Evolutionary conservation across 53 echinoderm and acorn worm species (phyloP), one percentile per base, ranked within the genome.

Genomic region (Mesocentrotus franciscanus): DNA sequence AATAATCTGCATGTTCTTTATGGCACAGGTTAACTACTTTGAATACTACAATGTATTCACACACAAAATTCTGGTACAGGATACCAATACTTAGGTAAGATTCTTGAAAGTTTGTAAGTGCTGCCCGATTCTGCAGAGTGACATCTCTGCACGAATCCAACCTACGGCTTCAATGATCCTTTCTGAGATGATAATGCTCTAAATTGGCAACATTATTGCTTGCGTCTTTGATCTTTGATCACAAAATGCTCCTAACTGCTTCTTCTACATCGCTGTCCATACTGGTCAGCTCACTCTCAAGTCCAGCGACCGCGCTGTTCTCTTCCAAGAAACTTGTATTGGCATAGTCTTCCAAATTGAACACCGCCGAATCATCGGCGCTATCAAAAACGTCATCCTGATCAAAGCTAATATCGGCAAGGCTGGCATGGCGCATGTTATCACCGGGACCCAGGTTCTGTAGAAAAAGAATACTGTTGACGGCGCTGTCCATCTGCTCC

Each of bases 401-500:
- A 94, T 60, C 84, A n/a, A 94, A 84, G 62, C 94, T 94, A 17
- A 94, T 94, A 83, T 94, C 94, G 94, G 62, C 84, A 39, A 84
- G 66, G 83, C 94, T 93, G 74, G 74, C 74, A 75, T 93, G 75
- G 60, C 79, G 35, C 30, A 90, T 18, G 5, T 29, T n/a, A 11
- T 66, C 89, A 0, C 32, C 20, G 15, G 60, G 64, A 24, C 58
- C 59, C 35, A 78, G 78, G 55, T 96, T 95, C 83, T 97, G 98
- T 29, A 97, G 94, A 62, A 97, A 97, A 18, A 99, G 95, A 72
- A 99, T 99, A 90, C 98, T 98, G 90, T 98, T 99, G 22, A 99
- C 98, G 57, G 99, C 98, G 89, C 97, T 97, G 90, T 97, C 95
- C 96, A 98, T 98, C 60, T 99, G 98, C 90, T 97, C 99, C 79